Conservation (phyloP, 1,140 invertebrate genomes). For the Gryon sp. region DNA sequence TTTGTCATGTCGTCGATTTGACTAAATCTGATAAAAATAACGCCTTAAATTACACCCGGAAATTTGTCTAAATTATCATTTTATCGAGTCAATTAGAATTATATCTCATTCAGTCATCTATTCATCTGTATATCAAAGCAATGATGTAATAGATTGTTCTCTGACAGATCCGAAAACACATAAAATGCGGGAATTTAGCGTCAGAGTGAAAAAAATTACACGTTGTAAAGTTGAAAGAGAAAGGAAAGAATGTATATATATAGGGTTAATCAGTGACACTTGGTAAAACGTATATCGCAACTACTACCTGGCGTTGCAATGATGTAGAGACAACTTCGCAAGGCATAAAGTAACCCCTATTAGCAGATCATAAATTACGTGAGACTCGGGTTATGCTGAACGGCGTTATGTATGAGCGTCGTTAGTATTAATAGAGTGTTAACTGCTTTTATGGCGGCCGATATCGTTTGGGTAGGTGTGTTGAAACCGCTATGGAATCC, state of each 20-base stretch:
- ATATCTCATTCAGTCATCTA: too few species aligned
- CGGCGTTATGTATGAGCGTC: slow-evolving; percentile 77
- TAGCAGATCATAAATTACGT: slow-evolving; percentile 66
- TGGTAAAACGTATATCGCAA: slow-evolving; percentile 51
- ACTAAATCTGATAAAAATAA: too few species aligned
- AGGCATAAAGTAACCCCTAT: slow-evolving; percentile 67
- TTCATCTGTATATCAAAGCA: too few species aligned
- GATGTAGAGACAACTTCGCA: slow-evolving; percentile 51
- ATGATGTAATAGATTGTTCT: not conserved
- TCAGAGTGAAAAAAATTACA: slow-evolving; percentile 29
- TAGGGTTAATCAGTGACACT: slow-evolving; percentile 40
- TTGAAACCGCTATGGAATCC: slow-evolving; percentile 58
- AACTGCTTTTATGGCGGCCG: slow-evolving; percentile 76
- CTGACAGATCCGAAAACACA: slow-evolving; percentile 9
- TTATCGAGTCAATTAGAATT: too few species aligned
- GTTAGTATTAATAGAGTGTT: slow-evolving; percentile 80
- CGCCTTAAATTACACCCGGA: too few species aligned
- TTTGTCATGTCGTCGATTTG: too few species aligned
- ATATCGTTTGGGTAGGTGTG: slow-evolving; percentile 70
- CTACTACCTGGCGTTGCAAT: slow-evolving; percentile 51
- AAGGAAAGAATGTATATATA: slow-evolving; percentile 32
- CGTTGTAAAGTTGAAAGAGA: slow-evolving; percentile 19
- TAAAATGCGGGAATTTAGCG: slow-evolving; percentile 13
- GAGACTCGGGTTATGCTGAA: slow-evolving; percentile 59
- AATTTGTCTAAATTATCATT: too few species aligned